These are phyloP conservation scores for Oligia strigilis DNA, from an alignment of 2,888 invertebrate genomes.

Conservation along the genomic window DNA sequence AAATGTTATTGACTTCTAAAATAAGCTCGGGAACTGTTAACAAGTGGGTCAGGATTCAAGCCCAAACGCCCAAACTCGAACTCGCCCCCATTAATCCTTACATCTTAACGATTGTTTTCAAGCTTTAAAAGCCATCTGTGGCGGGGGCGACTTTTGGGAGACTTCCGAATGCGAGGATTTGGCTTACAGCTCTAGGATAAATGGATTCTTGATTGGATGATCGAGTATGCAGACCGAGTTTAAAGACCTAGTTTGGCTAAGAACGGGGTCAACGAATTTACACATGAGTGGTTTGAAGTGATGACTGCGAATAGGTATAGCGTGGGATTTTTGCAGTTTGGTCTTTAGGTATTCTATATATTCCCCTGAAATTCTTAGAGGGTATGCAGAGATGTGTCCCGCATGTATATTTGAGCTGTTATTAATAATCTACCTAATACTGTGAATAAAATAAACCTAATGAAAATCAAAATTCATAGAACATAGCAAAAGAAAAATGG, in stretches of 20 bases:
- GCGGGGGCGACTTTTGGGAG: conserved; percentile 71
- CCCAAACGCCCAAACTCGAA: conserved; percentile 65
- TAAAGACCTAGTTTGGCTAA: conserved; percentile 46
- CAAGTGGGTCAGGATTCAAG: conserved; percentile 66
- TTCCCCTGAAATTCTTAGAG: neutral
- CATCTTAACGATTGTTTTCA: conserved; percentile 83
- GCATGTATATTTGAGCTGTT: neutral
- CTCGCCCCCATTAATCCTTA: conserved; percentile 76
- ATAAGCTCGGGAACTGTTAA: conserved; percentile 68
- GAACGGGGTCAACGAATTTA: conserved; percentile 43
- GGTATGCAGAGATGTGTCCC: neutral
- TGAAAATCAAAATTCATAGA: neutral
- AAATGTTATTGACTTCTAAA: conserved; percentile 68
- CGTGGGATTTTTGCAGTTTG: conserved; percentile 16
- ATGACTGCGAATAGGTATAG: neutral
- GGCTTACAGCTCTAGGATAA: conserved; percentile 70
- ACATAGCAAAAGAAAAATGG: neutral
- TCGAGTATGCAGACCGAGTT: conserved; percentile 56
- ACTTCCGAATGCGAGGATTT: conserved; percentile 75
- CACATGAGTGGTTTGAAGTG: conserved; percentile 17
- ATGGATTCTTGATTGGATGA: conserved; percentile 76
- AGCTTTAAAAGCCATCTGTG: conserved; percentile 84
- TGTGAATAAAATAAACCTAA: neutral
- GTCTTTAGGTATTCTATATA: neutral
- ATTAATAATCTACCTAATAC: neutral